A percentile compares a stretch with the other conserved stretches of the same genome.
phyloP scores from a whole-genome alignment of 2,113 vertebrate genomes.

The Trematocara nigrifrons region DNA sequence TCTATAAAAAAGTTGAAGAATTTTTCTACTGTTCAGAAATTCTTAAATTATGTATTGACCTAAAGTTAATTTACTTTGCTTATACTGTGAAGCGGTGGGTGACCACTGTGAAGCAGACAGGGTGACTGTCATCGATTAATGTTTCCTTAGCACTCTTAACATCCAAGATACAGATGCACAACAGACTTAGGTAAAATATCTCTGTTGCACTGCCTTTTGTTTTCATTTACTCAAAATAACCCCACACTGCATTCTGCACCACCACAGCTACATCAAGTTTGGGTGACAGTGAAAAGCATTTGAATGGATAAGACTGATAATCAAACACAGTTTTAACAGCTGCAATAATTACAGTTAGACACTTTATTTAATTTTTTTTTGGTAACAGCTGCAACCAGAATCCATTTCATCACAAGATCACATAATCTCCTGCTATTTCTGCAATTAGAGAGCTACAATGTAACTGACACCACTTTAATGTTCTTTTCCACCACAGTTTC shows the following conservation, averaged over 20 bases:
- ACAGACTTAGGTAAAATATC: neutral
- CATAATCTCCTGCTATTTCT: neutral
- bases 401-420: neutral
- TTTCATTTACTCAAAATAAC: neutral
- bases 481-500: neutral
- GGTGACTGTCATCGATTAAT: neutral
- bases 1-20: neutral
- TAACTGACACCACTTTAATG: conserved; percentile 20
- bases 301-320: neutral
- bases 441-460: conserved; percentile 10
- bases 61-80: neutral
- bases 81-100: neutral
- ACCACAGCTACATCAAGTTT: neutral
- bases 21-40: neutral
- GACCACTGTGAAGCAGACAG: neutral
- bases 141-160: neutral
- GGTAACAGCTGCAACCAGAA: neutral
- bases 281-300: neutral
- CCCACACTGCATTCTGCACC: neutral
- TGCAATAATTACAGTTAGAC: neutral
- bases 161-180: neutral
- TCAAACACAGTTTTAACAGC: neutral
- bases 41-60: neutral
- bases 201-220: neutral
- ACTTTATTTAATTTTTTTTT: neutral